Percentiles rank a stretch among this genome's conserved stretches.
Conservation (phyloP, 2,113 vertebrate genomes). For the Bubo bubo region DNA sequence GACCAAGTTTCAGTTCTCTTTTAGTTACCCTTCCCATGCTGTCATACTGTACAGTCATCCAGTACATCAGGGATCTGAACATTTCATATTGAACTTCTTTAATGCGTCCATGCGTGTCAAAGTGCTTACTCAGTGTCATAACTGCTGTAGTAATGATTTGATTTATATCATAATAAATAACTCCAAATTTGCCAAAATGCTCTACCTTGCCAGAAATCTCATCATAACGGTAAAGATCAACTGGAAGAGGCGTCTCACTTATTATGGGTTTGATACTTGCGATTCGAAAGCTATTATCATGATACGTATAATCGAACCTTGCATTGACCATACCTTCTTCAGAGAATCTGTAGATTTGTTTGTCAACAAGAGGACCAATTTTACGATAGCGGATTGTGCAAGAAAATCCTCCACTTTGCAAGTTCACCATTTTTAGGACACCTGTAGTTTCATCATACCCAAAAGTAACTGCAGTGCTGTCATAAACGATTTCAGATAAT, state of each 20-base stretch:
- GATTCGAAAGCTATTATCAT: slow-evolving; percentile 97
- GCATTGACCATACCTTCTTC: slow-evolving; percentile 99
- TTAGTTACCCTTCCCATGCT: slow-evolving; percentile 98
- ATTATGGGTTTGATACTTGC: slow-evolving; percentile 98
- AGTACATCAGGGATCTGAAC: slow-evolving; percentile 98
- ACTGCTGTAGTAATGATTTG: slow-evolving; percentile 98
- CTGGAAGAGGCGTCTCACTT: slow-evolving; percentile 95
- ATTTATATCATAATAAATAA: slow-evolving; percentile 99
- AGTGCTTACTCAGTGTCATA: slow-evolving; percentile 98
- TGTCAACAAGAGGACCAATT: slow-evolving; percentile 94
- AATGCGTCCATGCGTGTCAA: slow-evolving; percentile 96
- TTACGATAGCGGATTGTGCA: slow-evolving; percentile 97
- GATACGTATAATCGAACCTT: slow-evolving; percentile 96
- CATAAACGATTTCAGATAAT: slow-evolving; percentile 92
- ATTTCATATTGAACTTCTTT: slow-evolving; percentile 99
- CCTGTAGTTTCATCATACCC: slow-evolving; percentile 96
- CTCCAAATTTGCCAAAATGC: slow-evolving; percentile 98
- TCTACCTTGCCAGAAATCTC: slow-evolving; percentile 99
- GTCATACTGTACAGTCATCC: slow-evolving; percentile 99
- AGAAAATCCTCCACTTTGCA: slow-evolving; percentile 96
- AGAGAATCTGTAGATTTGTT: slow-evolving; percentile 97
- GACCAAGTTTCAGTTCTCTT: slow-evolving; percentile 96
- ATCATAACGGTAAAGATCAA: slow-evolving; percentile 96
- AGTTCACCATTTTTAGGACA: slow-evolving; percentile 96
- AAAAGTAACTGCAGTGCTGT: slow-evolving; percentile 94